A percentile compares a stretch with the other conserved stretches of the same genome.
These are phyloP conservation scores for Tholera decimalis DNA, from an alignment of 2,888 invertebrate genomes.

Conservation along the genomic window DNA sequence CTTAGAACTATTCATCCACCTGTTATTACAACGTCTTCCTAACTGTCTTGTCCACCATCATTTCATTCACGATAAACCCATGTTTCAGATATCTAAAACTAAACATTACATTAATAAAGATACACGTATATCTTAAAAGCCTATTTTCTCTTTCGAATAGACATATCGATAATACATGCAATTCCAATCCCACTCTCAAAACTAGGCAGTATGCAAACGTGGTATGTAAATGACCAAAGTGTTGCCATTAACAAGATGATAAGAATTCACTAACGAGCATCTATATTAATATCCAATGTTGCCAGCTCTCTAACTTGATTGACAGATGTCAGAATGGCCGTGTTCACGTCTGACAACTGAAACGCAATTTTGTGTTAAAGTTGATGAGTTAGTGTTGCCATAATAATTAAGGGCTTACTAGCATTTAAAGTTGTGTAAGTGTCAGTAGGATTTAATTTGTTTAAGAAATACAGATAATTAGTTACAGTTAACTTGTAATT, in stretches of 20 bases:
- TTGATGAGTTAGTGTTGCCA: conserved; percentile 23
- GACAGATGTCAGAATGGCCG: conserved; percentile 65
- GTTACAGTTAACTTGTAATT: conserved; percentile 10
- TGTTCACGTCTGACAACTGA: conserved; percentile 44
- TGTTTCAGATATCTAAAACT: neutral
- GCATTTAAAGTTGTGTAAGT: neutral
- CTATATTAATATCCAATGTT: conserved; percentile 74
- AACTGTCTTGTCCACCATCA: neutral
- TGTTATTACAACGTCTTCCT: neutral
- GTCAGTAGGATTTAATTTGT: neutral
- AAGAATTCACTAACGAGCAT: conserved; percentile 78
- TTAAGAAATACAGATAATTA: conserved; percentile 3
- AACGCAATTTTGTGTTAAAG: conserved; percentile 28
- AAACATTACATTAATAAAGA: conserved; percentile 50
- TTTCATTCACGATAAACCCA: conserved; percentile 27
- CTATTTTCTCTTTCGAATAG: conserved; percentile 55
- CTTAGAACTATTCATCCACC: neutral
- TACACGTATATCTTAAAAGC: conserved; percentile 58
- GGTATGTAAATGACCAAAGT: conserved; percentile 68
- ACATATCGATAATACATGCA: conserved; percentile 57
- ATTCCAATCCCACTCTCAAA: conserved; percentile 59
- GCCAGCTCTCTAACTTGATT: conserved; percentile 71
- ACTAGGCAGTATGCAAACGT: conserved; percentile 62
- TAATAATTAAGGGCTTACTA: conserved; percentile 12
- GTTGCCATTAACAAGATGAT: conserved; percentile 76